phyloP scores from a whole-genome alignment of 2,888 invertebrate genomes.

The Erebia aethiops region DNA sequence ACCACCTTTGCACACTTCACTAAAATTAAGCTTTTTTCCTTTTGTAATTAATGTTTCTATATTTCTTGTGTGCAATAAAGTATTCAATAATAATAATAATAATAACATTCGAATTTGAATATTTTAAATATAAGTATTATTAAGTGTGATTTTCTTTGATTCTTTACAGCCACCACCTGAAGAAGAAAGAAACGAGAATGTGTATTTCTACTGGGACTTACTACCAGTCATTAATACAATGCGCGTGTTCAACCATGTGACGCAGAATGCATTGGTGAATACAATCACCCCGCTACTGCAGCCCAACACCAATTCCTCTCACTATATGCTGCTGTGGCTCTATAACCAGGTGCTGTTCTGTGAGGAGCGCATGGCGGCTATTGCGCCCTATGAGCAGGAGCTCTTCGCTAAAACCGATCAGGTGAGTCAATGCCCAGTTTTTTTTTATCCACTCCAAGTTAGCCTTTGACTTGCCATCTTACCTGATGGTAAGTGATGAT shows the following conservation, averaged over 20 bases:
- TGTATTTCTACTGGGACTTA: constrained; percentile 67
- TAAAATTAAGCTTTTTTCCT: no score
- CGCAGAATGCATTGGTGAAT: constrained; percentile 50
- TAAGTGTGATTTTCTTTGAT: no score
- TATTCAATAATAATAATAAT: no score
- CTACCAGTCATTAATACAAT: constrained; percentile 70
- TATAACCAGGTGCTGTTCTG: constrained; percentile 66
- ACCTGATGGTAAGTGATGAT: no score
- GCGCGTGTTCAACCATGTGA: constrained; percentile 61
- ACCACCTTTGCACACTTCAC: no score
- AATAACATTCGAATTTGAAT: no score
- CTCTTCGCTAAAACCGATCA: constrained; percentile 54
- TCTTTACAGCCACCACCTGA: constrained; percentile 56
- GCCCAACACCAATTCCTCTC: constrained; percentile 54
- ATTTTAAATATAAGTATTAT: no score
- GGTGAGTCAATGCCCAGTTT: constrained; percentile 45
- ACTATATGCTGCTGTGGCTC: constrained; percentile 59
- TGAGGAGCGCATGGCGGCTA: constrained; percentile 53
- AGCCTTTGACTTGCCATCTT: no score
- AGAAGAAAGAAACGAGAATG: constrained; percentile 60
- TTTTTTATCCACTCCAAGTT: no score
- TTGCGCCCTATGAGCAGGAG: constrained; percentile 62
- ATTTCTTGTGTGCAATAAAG: no score
- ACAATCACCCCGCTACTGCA: constrained; percentile 63
- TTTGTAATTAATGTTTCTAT: no score